A percentile compares a stretch with the other conserved stretches of the same genome.
phyloP scores from a whole-genome alignment of 2,113 vertebrate genomes.

The Etheostoma spectabile region DNA sequence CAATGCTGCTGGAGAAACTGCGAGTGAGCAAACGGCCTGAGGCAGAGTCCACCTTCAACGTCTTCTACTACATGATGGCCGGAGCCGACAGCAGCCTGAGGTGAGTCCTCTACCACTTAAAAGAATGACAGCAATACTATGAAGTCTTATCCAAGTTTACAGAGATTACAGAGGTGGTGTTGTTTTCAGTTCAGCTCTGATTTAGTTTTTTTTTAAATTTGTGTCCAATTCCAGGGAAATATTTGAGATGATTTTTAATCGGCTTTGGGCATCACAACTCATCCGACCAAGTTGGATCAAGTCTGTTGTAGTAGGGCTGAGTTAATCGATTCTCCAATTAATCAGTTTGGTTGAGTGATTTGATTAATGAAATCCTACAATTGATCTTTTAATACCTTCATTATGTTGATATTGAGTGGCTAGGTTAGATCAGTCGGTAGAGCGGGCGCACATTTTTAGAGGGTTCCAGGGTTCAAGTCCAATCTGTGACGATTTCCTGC shows the following conservation, averaged over 20 bases:
- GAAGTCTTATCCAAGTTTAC: not conserved
- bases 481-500: too few relatives aligned
- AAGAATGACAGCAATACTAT: not conserved
- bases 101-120: slow-evolving; percentile 76
- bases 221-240: not conserved
- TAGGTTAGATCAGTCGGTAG: too few relatives aligned
- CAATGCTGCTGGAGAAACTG: slow-evolving; percentile 95
- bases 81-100: slow-evolving; percentile 90
- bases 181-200: too few relatives aligned
- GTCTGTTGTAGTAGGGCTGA: not conserved
- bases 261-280: not conserved
- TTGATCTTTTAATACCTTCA: too few relatives aligned
- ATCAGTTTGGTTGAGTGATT: too few relatives aligned
- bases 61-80: slow-evolving; percentile 97
- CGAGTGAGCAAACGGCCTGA: slow-evolving; percentile 90
- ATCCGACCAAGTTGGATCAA: not conserved
- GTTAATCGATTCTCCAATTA: too few relatives aligned
- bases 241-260: not conserved
- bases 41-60: slow-evolving; percentile 90
- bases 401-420: too few relatives aligned
- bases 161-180: not conserved
- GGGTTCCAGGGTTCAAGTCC: too few relatives aligned
- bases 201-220: not conserved
- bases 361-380: too few relatives aligned
- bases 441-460: too few relatives aligned